Percentiles rank a stretch among this genome's conserved stretches.
Evolutionary conservation across 2,797 vertebrate species (phyloP).

Genomic region (Melanotaenia maccullochi): DNA sequence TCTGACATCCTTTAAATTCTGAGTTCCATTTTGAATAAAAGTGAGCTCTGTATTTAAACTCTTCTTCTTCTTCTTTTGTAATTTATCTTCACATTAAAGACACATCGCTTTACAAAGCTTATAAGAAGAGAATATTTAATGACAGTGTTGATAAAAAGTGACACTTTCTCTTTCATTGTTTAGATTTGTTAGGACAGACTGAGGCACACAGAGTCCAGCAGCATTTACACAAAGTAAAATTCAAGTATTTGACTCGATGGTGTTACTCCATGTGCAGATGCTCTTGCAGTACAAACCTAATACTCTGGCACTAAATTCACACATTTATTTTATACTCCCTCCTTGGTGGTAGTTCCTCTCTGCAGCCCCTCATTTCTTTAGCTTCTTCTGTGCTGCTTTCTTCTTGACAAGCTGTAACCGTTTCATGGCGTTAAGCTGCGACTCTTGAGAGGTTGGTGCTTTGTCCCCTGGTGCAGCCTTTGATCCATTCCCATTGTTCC

Average conservation of each 20-base stretch:
- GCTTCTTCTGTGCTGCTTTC: constrained; percentile 97
- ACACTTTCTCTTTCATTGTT: constrained; percentile 52
- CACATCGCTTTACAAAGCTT: constrained; percentile 9
- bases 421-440: constrained; percentile 96
- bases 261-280: constrained; percentile 49
- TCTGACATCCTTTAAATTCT: constrained; percentile 51
- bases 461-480: constrained; percentile 86
- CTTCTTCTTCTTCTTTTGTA: constrained; percentile 7
- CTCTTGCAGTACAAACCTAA: constrained; percentile 44
- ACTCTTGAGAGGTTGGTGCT: constrained; percentile 93
- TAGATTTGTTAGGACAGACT: constrained; percentile 51
- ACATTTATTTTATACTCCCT: constrained; percentile 30
- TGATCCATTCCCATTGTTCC: constrained; percentile 78
- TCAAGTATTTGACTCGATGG: constrained; percentile 75
- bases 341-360: not conserved
- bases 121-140: constrained; percentile 70
- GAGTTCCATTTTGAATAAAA: constrained; percentile 55
- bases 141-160: constrained; percentile 58
- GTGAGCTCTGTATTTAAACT: constrained; percentile 7
- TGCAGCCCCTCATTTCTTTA: constrained; percentile 88
- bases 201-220: constrained; percentile 75
- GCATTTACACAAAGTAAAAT: constrained; percentile 67
- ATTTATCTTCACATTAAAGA: not conserved
- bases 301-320: constrained; percentile 40
- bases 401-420: constrained; percentile 97